A percentile compares a stretch with the other conserved stretches of the same genome.
Conservation (phyloP, 92 coral and sea anemone species). For the Zoanthus solanderi region DNA sequence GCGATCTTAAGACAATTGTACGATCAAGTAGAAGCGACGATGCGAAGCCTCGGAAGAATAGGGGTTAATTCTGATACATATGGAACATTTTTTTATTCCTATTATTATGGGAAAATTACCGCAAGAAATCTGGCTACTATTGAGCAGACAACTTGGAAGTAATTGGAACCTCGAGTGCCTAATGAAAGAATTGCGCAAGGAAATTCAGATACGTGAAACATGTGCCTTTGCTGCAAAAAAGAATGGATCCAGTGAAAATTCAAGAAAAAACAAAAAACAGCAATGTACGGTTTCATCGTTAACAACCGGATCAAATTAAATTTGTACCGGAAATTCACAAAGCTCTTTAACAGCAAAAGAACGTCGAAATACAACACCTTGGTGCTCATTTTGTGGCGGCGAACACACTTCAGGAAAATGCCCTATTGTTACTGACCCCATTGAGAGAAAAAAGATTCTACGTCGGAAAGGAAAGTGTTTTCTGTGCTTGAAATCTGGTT, state of each 20-base stretch:
- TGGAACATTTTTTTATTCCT: conserved; percentile 52
- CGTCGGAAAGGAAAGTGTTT: conserved; percentile 40
- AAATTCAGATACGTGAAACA: conserved; percentile 48
- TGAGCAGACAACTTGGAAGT: conserved; percentile 48
- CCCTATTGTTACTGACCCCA: conserved; percentile 16
- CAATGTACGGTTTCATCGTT: not conserved
- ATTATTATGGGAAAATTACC: conserved; percentile 56
- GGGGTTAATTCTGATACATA: conserved; percentile 45
- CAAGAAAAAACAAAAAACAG: not conserved
- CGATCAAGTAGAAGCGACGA: conserved; percentile 42
- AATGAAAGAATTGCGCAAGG: conserved; percentile 27
- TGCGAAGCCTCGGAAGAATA: conserved; percentile 35
- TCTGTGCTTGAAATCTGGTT: conserved; percentile 3
- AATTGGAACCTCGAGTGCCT: conserved; percentile 46
- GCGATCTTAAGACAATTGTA: conserved; percentile 30
- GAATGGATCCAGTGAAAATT: not conserved
- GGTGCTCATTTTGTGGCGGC: conserved; percentile 32
- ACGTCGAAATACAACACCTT: conserved; percentile 4
- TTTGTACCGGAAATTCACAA: not conserved
- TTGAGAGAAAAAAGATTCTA: conserved; percentile 10
- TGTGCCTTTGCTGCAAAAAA: conserved; percentile 41
- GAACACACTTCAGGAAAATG: conserved; percentile 29
- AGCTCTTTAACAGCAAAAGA: not conserved
- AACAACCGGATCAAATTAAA: not conserved
- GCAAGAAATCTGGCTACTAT: conserved; percentile 26